These are phyloP conservation scores for Petrocephalus sullivani DNA, from an alignment of 2,797 vertebrate genomes.

Conservation along the genomic window DNA sequence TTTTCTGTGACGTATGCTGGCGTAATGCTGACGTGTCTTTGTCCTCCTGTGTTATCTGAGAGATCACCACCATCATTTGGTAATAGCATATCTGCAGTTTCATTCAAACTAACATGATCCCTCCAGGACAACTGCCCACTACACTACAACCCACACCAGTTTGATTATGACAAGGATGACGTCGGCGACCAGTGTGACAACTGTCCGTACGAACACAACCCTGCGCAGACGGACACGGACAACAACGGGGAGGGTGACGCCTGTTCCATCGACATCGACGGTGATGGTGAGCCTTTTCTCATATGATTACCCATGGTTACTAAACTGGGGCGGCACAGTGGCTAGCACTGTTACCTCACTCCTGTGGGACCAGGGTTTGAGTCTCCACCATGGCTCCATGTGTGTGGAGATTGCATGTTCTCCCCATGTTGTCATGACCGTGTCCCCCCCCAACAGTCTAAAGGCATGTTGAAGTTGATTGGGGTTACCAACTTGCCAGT, in stretches of 20 bases:
- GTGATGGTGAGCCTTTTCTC: constrained; percentile 70
- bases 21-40: not conserved
- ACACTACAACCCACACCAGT: constrained; percentile 87
- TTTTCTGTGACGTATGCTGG: not conserved
- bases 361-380: not conserved
- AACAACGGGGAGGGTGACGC: constrained; percentile 88
- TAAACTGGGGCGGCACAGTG: not conserved
- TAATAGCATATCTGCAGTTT: not conserved
- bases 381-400: not conserved
- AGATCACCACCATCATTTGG: not conserved
- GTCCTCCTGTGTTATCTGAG: not conserved
- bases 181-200: constrained; percentile 93
- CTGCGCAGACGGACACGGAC: constrained; percentile 86
- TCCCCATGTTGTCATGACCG: not conserved
- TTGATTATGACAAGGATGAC: constrained; percentile 87
- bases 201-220: constrained; percentile 88
- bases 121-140: constrained; percentile 90
- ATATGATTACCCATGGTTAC: not conserved
- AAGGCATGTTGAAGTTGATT: not conserved
- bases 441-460: not conserved
- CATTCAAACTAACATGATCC: not conserved
- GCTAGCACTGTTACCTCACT: too few species aligned
- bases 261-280: constrained; percentile 92
- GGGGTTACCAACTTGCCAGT: not conserved
- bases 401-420: not conserved